A percentile compares a stretch with the other conserved stretches of the same genome.
Conservation (phyloP, 2,113 vertebrate genomes). For the Rhea americana region DNA sequence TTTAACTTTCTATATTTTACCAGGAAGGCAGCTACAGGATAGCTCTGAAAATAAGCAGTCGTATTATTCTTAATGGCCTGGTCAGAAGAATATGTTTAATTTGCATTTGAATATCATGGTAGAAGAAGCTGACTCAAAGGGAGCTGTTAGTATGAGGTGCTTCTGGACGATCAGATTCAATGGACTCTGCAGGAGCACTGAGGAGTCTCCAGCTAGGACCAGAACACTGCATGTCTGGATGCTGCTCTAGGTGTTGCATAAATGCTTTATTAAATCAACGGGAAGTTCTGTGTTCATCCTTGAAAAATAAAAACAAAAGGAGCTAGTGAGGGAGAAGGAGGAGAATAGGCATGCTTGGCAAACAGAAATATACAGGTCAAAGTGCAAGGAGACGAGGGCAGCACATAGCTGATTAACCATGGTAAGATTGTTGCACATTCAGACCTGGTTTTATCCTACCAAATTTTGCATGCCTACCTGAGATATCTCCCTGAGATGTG, state of each 20-base stretch:
- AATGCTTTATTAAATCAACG: neutral
- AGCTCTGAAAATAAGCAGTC: neutral
- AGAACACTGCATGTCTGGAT: neutral
- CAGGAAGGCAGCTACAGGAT: neutral
- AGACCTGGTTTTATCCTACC: neutral
- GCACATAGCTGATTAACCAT: neutral
- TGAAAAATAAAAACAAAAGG: neutral
- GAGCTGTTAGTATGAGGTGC: neutral
- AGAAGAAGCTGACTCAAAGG: neutral
- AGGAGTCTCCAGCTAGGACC: neutral
- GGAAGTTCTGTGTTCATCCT: neutral
- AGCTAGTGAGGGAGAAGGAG: neutral
- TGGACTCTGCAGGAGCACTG: neutral
- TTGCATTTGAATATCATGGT: neutral
- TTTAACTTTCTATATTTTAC: neutral
- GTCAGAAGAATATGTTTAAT: slow-evolving; percentile 14
- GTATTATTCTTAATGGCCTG: neutral
- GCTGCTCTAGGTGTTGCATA: neutral
- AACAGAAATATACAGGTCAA: neutral
- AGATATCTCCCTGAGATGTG: neutral
- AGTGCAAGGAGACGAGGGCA: neutral
- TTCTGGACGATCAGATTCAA: slow-evolving; percentile 8
- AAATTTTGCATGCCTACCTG: neutral
- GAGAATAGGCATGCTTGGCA: neutral
- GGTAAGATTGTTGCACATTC: neutral